These are phyloP conservation scores for Kryptolebias marmoratus DNA, from an alignment of 2,113 vertebrate genomes.

Conservation along the genomic window DNA sequence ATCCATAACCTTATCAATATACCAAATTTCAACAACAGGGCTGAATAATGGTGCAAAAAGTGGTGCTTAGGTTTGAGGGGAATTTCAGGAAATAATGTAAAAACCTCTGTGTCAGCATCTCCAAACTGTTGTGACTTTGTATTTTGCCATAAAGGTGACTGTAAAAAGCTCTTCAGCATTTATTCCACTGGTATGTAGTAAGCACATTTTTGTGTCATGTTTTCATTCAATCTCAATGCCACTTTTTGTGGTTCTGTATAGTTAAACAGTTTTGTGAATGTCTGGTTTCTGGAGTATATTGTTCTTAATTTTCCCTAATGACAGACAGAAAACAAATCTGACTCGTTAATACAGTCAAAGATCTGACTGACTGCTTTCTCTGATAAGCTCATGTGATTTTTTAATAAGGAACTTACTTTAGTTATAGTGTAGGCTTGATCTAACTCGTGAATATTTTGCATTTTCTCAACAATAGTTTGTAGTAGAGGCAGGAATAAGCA, in stretches of 20 bases:
- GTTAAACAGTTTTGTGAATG: not conserved
- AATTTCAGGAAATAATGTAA: no score
- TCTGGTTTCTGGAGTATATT: not conserved
- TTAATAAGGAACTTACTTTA: slow-evolving; percentile 27
- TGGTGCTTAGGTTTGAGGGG: no score
- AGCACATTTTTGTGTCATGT: not conserved
- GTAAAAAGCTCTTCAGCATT: not conserved
- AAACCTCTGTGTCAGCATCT: no score
- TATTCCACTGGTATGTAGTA: not conserved
- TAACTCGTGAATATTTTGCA: slow-evolving; percentile 42
- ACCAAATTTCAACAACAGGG: not conserved
- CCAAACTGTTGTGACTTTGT: not conserved
- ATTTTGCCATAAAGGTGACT: not conserved
- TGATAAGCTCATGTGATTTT: slow-evolving; percentile 47
- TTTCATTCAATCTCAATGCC: not conserved
- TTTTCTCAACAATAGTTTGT: slow-evolving; percentile 17
- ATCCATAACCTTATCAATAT: not conserved
- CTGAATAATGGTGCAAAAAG: not conserved
- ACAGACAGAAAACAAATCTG: not conserved
- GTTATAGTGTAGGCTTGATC: slow-evolving; percentile 18
- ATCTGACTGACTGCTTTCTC: slow-evolving; percentile 31
- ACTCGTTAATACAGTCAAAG: not conserved
- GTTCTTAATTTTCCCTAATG: not conserved
- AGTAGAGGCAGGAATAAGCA: slow-evolving; percentile 17
- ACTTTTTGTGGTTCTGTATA: not conserved